Base-by-base conservation (phyloP, 1,140 invertebrate species). In the Mycetomoellerius zeteki region DNA sequence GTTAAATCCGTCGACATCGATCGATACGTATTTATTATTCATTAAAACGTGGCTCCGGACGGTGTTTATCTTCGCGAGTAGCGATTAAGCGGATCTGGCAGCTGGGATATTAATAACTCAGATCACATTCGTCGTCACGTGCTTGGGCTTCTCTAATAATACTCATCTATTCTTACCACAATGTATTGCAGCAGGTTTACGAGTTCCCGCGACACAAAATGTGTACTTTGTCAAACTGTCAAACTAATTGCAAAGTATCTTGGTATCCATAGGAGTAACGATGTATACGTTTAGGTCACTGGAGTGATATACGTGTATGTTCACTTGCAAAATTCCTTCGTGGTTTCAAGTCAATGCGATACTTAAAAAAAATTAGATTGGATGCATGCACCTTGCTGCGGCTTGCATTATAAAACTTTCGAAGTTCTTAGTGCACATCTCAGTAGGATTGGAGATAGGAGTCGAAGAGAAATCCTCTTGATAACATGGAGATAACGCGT, bases 121-220 rank as follows among this genome's bases (percentile, higher is more conserved):
- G 60, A 89, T 89, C 87, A 14, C 67, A 88, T 89, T 88, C 88
- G 52, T 77, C 75, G 85, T 89, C 87, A 71, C 87, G 87, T 64
- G 76, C 62, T 84, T 47, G 60, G 33, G 73, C 12, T 65, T 24
- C 27, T 75, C 69, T 52, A 67, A 73, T 75, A 86, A 81, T 88
- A 71, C 27, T 64, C 73, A 21, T 65, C 82, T 75, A 73, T 75
- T 73, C 80, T 71, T 73, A 73, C 24, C 69, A 30, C n/a, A 75
- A 84, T 62, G 69, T 30, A 84, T 62, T 47, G 80, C 69, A 47
- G 69, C 12, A 37, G 33, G 16, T 73, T 82, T 73, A 82, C 67
- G 80, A 82, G 80, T 27, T 58, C 14, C 21, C 33, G 47, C 52
- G 52, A 43, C 47, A 69, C 50, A 43, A 81, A 81, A 81, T 56